phyloP scores from a whole-genome alignment of 2,113 vertebrate genomes.

The Oxyura jamaicensis region DNA sequence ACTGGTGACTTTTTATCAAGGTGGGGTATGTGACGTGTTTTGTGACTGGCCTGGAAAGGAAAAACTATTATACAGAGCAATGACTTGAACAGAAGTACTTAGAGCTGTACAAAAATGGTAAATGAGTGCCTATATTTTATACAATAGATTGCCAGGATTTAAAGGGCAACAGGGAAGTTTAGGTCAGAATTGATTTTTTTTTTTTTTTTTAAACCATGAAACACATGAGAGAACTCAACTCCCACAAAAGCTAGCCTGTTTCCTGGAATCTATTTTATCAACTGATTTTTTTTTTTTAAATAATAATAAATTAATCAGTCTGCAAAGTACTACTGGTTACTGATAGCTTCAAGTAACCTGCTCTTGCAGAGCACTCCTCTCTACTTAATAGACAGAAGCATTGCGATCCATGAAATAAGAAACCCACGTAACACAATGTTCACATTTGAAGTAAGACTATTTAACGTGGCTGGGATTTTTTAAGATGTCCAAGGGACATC shows the following conservation, averaged over 20 bases:
- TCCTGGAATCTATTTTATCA: not conserved
- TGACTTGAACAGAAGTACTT: not conserved
- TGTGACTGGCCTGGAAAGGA: not conserved
- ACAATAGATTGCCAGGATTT: not conserved
- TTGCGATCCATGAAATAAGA: not conserved
- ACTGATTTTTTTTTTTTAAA: too few species aligned
- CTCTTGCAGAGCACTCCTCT: not conserved
- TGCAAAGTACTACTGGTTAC: not conserved
- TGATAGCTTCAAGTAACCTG: not conserved
- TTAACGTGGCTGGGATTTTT: not conserved
- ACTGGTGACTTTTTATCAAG: not conserved
- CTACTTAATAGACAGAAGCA: not conserved
- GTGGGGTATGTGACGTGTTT: not conserved
- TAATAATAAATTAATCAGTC: not conserved
- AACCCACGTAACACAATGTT: not conserved
- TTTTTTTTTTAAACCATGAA: not conserved
- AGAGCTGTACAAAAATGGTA: not conserved
- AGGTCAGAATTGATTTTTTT: not conserved
- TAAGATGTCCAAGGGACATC: not conserved
- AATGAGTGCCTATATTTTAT: not conserved
- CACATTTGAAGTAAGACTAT: not conserved
- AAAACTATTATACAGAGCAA: slow-evolving; percentile 14
- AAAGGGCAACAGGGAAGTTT: not conserved
- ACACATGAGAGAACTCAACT: not conserved
- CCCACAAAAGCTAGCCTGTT: not conserved